phyloP scores from a whole-genome alignment of 2,113 vertebrate species.

The Tetrax tetrax region DNA sequence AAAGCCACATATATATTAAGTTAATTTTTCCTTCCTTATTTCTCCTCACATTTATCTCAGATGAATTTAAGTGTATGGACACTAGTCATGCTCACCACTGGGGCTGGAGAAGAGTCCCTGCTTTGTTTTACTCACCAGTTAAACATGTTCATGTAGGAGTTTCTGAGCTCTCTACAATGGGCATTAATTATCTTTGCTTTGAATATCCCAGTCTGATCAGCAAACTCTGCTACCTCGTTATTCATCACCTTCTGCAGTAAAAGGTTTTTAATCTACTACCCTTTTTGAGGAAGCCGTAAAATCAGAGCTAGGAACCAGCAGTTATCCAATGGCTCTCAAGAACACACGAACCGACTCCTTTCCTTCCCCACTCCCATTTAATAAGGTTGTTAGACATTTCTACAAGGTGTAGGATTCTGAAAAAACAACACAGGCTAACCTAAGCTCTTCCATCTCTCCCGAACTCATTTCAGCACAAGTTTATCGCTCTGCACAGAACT shows the following conservation, averaged over 20 bases:
- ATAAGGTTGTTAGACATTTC: neutral
- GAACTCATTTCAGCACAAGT: neutral
- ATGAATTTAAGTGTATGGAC: neutral
- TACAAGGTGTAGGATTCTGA: neutral
- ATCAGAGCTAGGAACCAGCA: neutral
- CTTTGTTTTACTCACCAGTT: neutral
- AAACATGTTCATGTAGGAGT: neutral
- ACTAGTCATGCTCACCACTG: neutral
- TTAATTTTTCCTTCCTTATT: neutral
- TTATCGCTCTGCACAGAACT: neutral
- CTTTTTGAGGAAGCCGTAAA: neutral
- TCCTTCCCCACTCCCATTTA: neutral
- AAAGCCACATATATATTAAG: neutral
- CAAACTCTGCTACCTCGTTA: neutral
- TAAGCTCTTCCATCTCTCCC: neutral
- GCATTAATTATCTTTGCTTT: neutral
- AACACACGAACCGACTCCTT: neutral
- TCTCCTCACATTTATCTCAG: neutral
- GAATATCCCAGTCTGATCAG: neutral
- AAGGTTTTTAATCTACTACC: neutral
- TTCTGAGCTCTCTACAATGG: neutral
- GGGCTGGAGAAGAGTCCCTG: neutral
- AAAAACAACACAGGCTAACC: neutral
- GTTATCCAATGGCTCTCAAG: neutral
- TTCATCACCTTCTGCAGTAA: neutral